Evolutionary conservation across 2,888 invertebrate genomes (phyloP), one percentile per base, ranked within the genome.

Genomic region (Mythimna vitellina): DNA sequence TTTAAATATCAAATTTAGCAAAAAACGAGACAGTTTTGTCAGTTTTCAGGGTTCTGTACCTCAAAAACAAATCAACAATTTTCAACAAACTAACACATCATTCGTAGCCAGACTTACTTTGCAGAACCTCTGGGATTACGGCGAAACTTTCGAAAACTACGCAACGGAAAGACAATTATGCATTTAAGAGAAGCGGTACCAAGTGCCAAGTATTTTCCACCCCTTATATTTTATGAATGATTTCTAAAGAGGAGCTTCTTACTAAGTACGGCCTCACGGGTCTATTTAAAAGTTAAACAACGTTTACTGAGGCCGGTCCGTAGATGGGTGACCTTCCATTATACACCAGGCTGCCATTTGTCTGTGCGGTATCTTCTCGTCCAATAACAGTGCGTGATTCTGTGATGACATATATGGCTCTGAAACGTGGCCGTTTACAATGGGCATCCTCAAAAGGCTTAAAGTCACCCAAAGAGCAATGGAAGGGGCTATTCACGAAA

Each of bases 221-320:
- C 17, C 17, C 57, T 72, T 78, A 81, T 81, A 81, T 73, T 70
- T 78, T 73, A 78, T 81, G 64, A n/a, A 67, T 42, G 42, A 62
- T 67, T 69, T 76, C 64, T 81, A n/a, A n/a, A 51, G 49, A 51
- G 49, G 49, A 51, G 49, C 49, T 51, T 9, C 6, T 51, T 20
- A 3, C 3, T 51, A 51, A 51, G n/a, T 51, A 51, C 46, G 17
- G n/a, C n/a, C 49, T 3, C 49, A 51, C n/a, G n/a, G n/a, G 49
- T 8, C 8, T 51, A 51, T 51, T 51, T 51, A n/a, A 9, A 51
- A 51, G n/a, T 51, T 51, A 3, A n/a, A 9, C n/a, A 51, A 51
- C 1, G 20, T 3, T 51, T 7, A 2, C 49, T n/a, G n/a, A 51
- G n/a, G 49, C 8, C n/a, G 8, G 8, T 8, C 8, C 9, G 49